Conservation (phyloP, 2,113 vertebrate species). For the Bettongia penicillata region DNA sequence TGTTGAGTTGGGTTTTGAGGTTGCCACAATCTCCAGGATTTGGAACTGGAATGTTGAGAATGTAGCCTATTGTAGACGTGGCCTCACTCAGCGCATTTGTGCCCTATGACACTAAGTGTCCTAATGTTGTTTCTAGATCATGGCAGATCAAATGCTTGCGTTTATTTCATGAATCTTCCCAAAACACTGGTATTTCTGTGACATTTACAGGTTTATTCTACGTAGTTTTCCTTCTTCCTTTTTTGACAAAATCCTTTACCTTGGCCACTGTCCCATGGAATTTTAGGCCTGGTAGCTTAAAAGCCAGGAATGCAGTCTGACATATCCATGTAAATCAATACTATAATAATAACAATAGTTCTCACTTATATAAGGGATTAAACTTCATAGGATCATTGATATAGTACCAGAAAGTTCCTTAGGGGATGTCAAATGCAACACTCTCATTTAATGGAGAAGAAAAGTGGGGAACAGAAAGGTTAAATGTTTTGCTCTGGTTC, state of each 20-base stretch:
- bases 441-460: not conserved
- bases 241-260: not conserved
- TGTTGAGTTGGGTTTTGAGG: not conserved
- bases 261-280: not conserved
- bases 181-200: not conserved
- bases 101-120: not conserved
- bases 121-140: not conserved
- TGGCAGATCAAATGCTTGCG: not conserved
- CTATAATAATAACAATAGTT: not conserved
- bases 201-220: not conserved
- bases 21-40: not conserved
- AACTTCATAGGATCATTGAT: not conserved
- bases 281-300: not conserved
- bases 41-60: not conserved
- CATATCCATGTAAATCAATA: slow-evolving; percentile 29
- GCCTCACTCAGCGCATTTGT: not conserved
- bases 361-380: not conserved
- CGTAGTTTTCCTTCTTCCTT: not conserved
- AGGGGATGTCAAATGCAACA: not conserved
- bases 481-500: not conserved
- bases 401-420: not conserved
- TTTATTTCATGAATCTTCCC: not conserved
- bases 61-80: not conserved
- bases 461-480: not conserved
- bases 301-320: not conserved